Base-by-base conservation (phyloP, 1,140 invertebrate genomes). In the Sinonovacula constricta region DNA sequence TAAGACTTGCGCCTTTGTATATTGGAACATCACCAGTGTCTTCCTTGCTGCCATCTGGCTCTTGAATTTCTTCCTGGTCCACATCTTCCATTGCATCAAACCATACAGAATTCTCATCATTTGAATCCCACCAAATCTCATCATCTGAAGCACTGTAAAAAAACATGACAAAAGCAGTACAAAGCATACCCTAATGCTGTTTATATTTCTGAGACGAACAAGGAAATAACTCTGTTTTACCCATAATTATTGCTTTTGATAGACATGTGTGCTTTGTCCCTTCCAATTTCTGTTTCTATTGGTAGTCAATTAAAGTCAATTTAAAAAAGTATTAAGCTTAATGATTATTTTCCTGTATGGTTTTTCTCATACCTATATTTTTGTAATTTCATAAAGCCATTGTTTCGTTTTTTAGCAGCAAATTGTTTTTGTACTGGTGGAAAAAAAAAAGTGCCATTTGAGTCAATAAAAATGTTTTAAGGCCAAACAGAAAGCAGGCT, bases 71-170 rank as follows among this genome's bases (percentile, higher is more conserved):
- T 59, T n/a, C 26, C 28, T n/a, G 14, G 14, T 59, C 56, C 18
- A 57, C 10, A 57, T 57, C 54, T 57, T 57, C 54, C 26, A 26
- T 22, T 22, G 54, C 14, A 57, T 57, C 54, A 57, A 57, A 57
- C 54, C 54, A 57, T 22, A n/a, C 54, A 57, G 15, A 57, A 14
- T 57, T 28, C 24, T 0, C 24, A n/a, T 57, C 26, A 0, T 22
- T 1, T 18, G 14, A 0, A 57, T 22, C 14, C 54, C 54, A 57
- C 39, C 39, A 45, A 45, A 7, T 10, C 18, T 45, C 39, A 7
- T 45, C 39, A 10, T 45, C 39, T 45, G n/a, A n/a, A n/a, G 39
- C 39, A 45, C 39, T 45, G 39, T 10, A 45, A 45, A 45, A 45
- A 10, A 45, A n/a, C n/a, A n/a, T n/a, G 39, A 45, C 39, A 45